Base-by-base conservation (phyloP, 2,888 invertebrate species). In the Neocrepidodera transversa region DNA sequence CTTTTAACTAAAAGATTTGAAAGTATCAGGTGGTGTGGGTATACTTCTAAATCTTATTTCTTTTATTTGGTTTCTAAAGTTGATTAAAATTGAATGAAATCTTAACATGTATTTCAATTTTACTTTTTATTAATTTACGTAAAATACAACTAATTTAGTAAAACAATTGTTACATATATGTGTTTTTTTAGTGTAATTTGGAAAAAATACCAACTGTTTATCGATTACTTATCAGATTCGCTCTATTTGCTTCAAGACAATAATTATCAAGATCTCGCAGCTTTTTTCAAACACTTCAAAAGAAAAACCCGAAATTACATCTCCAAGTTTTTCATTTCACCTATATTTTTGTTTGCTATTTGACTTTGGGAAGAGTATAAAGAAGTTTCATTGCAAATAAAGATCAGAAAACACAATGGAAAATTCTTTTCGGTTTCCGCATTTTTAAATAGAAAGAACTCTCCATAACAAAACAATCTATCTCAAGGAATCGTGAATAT, bases 221-320 rank as follows among this genome's bases (percentile, higher is more conserved):
- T 53, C 42, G 59, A 59, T 59, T 58, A 45, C 45, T 50, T 45
- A 49, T 59, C 54, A 59, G 23, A 53, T 49, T 45, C 54, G 59
- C 59, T 40, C 59, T 59, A 59, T 59, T 59, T 59, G 53, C 42
- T 48, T 8, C 43, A 43, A 54, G 49, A 50, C 54, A 42, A 43
- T 53, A 54, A 59, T 59, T 59, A 59, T 59, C 54, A 28, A 50
- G 43, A 49, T 54, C 36, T 59, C 35, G 28, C 50, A 48, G 43
- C 20, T 49, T 54, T 50, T 59, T 53, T 59, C 50, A 42, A 26
- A 30, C 53, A 18, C 53, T 54, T 59, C 54, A 59, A 50, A 53
- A 42, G 58, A 58, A 59, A 48, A 59, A 54, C 50, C 54, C 59
- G 42, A 45, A 59, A 59, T 59, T 50, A 54, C 59, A 54, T 54